A percentile compares a stretch with the other conserved stretches of the same genome.
Conservation (phyloP, 1,140 invertebrate genomes). For the Ceratoteleas bidentatus region DNA sequence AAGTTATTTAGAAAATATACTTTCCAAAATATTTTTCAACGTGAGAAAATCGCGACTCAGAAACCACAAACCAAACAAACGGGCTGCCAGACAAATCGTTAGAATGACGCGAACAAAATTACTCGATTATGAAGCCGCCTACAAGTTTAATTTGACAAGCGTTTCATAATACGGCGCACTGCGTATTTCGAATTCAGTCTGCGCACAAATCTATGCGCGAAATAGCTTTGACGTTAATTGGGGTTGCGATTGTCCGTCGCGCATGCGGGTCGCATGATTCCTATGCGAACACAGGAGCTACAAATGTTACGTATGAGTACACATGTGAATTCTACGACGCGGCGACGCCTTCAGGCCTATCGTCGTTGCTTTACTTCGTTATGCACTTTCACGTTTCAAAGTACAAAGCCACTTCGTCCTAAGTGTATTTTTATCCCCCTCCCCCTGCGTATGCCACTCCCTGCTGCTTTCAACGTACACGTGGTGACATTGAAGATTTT, state of each 20-base stretch:
- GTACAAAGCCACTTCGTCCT: constrained; percentile 25
- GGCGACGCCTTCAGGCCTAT: constrained; percentile 39
- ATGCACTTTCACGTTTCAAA: constrained; percentile 50
- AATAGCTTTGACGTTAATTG: constrained; percentile 63
- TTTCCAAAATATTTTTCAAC: too few relatives aligned
- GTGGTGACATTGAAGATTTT: too few relatives aligned
- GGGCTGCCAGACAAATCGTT: too few relatives aligned
- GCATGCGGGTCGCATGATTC: constrained; percentile 35
- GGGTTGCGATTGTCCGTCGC: constrained; percentile 35
- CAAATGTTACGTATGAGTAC: constrained; percentile 33
- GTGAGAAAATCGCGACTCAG: too few relatives aligned
- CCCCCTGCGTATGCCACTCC: too few relatives aligned
- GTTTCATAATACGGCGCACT: not conserved
- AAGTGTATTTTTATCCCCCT: constrained; percentile 44
- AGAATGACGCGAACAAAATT: not conserved
- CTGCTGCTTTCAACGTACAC: too few relatives aligned
- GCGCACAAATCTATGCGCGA: constrained; percentile 28
- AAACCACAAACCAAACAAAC: too few relatives aligned
- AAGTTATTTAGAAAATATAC: too few relatives aligned
- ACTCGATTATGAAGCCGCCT: not conserved
- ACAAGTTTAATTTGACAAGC: constrained; percentile 7
- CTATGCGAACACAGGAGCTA: constrained; percentile 21
- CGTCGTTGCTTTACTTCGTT: constrained; percentile 51
- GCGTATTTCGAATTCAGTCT: constrained; percentile 35
- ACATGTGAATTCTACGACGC: constrained; percentile 22